Base-by-base conservation (phyloP, 2,113 vertebrate species). In the Galemys pyrenaicus region DNA sequence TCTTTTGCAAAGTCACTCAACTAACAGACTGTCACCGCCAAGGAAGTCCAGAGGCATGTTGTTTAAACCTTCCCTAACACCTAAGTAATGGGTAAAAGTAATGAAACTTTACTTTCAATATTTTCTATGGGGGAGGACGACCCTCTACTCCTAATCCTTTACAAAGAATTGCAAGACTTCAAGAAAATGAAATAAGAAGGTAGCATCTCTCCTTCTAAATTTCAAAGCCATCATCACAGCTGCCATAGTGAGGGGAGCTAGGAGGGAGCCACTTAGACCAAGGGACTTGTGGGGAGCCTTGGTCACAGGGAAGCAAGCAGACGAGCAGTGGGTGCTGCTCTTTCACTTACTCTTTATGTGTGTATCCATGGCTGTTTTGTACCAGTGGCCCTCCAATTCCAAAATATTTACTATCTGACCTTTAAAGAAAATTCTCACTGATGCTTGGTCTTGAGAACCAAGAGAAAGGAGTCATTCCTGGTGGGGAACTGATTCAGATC, bases 111-210 rank as follows among this genome's bases (percentile, higher is more conserved):
- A 82, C 75, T 71, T 83, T 37, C 75, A 77, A 35, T 32, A 60
- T 79, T 54, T 56, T 60, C 49, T 78, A 3, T 39, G 9, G 62
- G 30, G 58, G 11, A 83, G 49, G 12, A 28, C 24, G 22, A 11
- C 32, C 3, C n/a, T 35, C 65, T 35, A 17, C n/a, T 28, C 12
- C 51, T 3, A 39, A 0, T 64, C n/a, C 39, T 64, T 80, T 51
- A 6, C 30, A 77, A 62, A 32, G 56, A 74, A 83, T 70, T 41
- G 22, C 9, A 73, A 86, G 15, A 73, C 62, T 71, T 82, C 17
- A 51, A 37, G 49, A 79, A 85, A 94, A 83, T 89, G 39, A 19
- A 93, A 82, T 73, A 54, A 28, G 78, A 94, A 51, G 54, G 37
- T 13, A 82, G 49, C 17, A 81, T 28, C 24, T 56, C 39, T 65